Evolutionary conservation across 2,888 invertebrate species (phyloP).

Genomic region (Drosophila macrospina): DNA sequence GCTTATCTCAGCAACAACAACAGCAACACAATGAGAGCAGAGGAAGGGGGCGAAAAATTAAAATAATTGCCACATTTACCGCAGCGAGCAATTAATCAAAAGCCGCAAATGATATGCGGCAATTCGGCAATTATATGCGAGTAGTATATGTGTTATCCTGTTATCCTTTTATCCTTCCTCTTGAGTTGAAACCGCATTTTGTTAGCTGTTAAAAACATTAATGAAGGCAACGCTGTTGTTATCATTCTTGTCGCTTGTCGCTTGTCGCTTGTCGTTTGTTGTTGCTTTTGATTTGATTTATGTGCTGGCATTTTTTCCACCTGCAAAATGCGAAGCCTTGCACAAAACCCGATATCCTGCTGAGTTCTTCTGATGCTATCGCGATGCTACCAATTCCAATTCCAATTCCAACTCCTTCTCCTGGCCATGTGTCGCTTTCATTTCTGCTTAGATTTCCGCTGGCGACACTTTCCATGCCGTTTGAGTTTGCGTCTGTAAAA

Average conservation of each 20-base stretch:
- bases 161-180: background rate
- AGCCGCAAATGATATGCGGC: conserved; percentile 65
- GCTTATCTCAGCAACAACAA: conserved; percentile 56
- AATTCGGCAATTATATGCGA: conserved; percentile 60
- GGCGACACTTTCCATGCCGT: conserved; percentile 58
- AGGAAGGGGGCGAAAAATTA: conserved; percentile 50
- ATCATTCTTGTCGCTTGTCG: conserved; percentile 30
- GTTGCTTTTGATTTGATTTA: conserved; percentile 56
- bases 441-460: conserved; percentile 70
- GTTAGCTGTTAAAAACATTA: conserved; percentile 62
- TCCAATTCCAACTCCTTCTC: background rate
- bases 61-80: conserved; percentile 80
- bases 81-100: conserved; percentile 73
- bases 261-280: conserved; percentile 33
- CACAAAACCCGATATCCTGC: conserved; percentile 59
- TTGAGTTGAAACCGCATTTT: conserved; percentile 37
- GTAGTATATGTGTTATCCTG: conserved; percentile 18
- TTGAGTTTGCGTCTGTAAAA: conserved; percentile 52
- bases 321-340: conserved; percentile 33
- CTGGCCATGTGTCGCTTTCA: conserved; percentile 67
- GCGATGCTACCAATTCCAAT: background rate
- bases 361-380: conserved; percentile 23
- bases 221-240: conserved; percentile 52
- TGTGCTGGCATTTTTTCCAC: conserved; percentile 47
- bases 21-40: background rate